Base-by-base conservation (phyloP, 2,888 invertebrate species). In the Mesoligia furuncula region DNA sequence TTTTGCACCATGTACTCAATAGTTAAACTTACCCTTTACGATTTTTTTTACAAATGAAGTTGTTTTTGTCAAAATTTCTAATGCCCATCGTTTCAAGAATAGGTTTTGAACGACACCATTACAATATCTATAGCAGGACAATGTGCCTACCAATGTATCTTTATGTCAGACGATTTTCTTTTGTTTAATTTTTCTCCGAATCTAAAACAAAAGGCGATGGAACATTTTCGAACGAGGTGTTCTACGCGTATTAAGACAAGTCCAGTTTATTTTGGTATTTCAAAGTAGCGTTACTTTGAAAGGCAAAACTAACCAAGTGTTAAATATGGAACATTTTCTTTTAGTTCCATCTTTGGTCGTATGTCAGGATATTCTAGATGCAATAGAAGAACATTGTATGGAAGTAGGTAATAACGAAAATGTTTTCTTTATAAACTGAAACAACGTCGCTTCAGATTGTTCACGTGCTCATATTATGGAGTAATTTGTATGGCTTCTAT, bases 151-250 rank as follows among this genome's bases (percentile, higher is more conserved):
- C 70, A 24, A 75, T 86, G 27, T 73, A 74, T 75, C 45, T 36
- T 77, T 17, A 80, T 75, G 75, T 70, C 80, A 51, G 71, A 13
- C 75, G 59, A 78, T 81, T 76, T 83, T 79, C 78, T 77, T 87
- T 87, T 82, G 80, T 84, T 61, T 20, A 36, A 65, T 59, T 61
- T 42, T 81, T 68, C 73, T 78, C 31, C 27, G 73, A 81, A 85
- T 71, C 65, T 66, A 31, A 62, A 80, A 89, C 78, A 81, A 81
- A 77, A 76, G 61, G 20, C 51, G 13, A 17, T 74, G 42, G 73
- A 81, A 72, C 6, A 45, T 72, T 68, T n/a, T 62, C n/a, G 54
- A 70, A 72, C 17, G 61, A 51, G 42, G 36, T 59, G 51, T 70
- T 81, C n/a, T 54, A 73, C 61, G 61, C 31, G 73, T 61, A 45